phyloP scores from a whole-genome alignment of 2,113 vertebrate species.

The Neotoma lepida region DNA sequence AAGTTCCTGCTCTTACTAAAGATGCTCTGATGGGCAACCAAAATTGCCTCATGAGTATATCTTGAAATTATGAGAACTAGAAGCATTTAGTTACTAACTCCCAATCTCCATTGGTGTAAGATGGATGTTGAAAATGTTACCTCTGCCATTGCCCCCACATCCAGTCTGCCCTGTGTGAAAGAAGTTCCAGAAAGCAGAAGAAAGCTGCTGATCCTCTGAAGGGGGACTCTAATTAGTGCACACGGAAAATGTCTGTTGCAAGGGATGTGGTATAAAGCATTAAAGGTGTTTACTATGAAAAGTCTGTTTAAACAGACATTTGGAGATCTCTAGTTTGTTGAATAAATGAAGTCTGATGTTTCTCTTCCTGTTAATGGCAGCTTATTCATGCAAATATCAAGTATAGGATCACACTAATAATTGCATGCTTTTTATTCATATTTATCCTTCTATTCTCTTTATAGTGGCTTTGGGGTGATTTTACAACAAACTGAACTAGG shows the following conservation, averaged over 20 bases:
- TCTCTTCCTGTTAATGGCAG: not conserved
- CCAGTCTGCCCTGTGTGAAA: not conserved
- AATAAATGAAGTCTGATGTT: not conserved
- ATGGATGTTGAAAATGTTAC: not conserved
- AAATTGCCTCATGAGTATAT: not conserved
- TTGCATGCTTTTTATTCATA: not conserved
- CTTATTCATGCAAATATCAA: not conserved
- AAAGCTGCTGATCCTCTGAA: not conserved
- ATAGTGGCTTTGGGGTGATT: not conserved
- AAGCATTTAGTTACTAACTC: not conserved
- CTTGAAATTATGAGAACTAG: not conserved
- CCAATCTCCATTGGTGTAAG: not conserved
- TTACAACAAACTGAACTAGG: not conserved
- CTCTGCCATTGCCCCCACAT: not conserved
- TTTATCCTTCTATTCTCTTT: not conserved
- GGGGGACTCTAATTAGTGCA: not conserved
- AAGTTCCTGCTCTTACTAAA: not conserved
- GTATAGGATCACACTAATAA: not conserved
- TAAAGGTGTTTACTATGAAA: conserved; percentile 11
- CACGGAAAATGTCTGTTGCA: not conserved
- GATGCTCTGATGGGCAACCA: not conserved
- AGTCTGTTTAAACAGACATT: not conserved
- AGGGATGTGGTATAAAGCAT: not conserved
- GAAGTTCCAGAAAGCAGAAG: conserved; percentile 1
- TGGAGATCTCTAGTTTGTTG: not conserved